Base-by-base conservation (phyloP, 2,888 invertebrate genomes). In the Chloroclystis v-ata region DNA sequence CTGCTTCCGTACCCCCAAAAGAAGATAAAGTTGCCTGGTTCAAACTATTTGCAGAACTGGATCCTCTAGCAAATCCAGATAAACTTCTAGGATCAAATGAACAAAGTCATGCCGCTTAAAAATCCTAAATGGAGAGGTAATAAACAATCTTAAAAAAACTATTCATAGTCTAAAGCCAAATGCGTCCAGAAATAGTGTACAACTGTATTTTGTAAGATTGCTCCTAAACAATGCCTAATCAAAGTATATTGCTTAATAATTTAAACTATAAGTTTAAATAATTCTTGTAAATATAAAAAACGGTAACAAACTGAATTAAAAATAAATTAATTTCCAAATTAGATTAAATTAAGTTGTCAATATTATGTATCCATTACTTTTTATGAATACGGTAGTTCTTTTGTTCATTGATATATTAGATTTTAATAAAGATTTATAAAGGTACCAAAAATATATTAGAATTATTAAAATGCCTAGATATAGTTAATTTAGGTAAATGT, bases 41-140 rank as follows among this genome's bases (percentile, higher is more conserved):
- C 71, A 95, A 95, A 78, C 85, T 97, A 43, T 97, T 98, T 85
- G 95, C 97, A 28, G 97, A 97, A 78, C 81, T 98, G 47, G 97
- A 98, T 84, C 97, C 97, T 0, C 85, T 97, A 26, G 92, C 96
- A 8, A 96, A 97, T 83, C 95, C 96, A 29, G 94, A 96, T 35
- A 85, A 72, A 39, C 69, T 89, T 13, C 81, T 74, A 11, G 85
- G 88, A 4, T 67, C 77, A 7, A 84, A 85, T 47, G 69, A 78
- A 47, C 87, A 89, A 29, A 89, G 89, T 57, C 89, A 89, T 67
- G 84, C 89, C 29, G 89, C 89, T 61, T 89, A 81, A 33, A 20
- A n/a, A 24, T 9, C 32, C 32, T 33, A 35, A 20, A 0, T 32
- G 10, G 11, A 20, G 1, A 10, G 20, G 26, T 26, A 24, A 30